Percentiles rank a stretch among this genome's conserved stretches.
These are phyloP conservation scores for Somateria mollissima DNA, from an alignment of 2,797 vertebrate genomes.

Conservation along the genomic window DNA sequence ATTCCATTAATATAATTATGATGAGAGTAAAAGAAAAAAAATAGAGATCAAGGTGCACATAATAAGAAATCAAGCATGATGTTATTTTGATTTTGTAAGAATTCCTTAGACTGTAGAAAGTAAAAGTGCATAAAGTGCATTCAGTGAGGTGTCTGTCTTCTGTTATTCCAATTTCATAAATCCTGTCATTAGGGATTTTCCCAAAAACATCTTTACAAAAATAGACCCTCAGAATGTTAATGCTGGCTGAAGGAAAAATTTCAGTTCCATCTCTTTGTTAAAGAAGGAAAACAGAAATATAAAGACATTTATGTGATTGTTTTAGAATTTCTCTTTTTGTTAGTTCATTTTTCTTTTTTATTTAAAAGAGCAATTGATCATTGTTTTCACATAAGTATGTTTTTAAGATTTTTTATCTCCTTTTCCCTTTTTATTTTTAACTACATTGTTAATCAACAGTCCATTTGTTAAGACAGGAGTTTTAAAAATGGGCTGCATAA, in stretches of 20 bases:
- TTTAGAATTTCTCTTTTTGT: neutral
- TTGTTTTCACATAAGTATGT: neutral
- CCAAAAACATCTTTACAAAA: neutral
- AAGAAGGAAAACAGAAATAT: neutral
- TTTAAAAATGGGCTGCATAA: neutral
- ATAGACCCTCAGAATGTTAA: neutral
- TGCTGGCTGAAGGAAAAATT: neutral
- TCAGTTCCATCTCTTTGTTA: neutral
- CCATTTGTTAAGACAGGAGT: neutral
- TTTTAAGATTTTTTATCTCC: neutral
- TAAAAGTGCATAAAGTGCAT: neutral
- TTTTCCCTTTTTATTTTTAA: neutral
- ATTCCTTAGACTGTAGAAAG: neutral
- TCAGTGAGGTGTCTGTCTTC: neutral
- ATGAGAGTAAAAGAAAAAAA: neutral
- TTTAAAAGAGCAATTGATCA: neutral
- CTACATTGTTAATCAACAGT: neutral
- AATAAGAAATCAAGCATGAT: neutral
- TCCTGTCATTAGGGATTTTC: neutral
- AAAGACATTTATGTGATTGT: neutral
- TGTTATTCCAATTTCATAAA: neutral
- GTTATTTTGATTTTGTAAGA: neutral
- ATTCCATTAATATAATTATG: neutral
- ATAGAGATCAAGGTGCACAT: neutral
- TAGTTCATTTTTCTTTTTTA: neutral